Evolutionary conservation across 2,113 vertebrate genomes (phyloP), one percentile per base, ranked within the genome.

Genomic region (Chamaea fasciata): DNA sequence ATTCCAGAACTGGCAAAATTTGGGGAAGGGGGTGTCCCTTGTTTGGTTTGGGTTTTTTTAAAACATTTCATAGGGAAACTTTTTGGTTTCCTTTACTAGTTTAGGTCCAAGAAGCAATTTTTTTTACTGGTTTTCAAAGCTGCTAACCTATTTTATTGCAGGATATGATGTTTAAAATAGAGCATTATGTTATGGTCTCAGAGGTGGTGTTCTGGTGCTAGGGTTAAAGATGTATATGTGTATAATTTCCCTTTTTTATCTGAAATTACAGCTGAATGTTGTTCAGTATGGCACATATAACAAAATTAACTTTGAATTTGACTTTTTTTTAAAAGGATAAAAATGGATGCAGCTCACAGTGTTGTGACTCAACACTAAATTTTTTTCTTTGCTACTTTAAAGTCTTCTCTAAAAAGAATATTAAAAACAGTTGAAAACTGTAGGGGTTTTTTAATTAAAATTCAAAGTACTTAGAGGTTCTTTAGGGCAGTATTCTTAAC

Each of bases 131-230:
- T 95, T 97, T 98, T 95, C 95, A 97, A 96, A 98, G 96, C 97
- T 98, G 97, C 97, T 98, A 97, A 97, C 95, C 92, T 96, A 91
- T 97, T 98, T 97, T 95, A 96, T 96, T 94, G 94, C 84, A 97
- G 93, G 94, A 97, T 95, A 91, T 67, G 74, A 92, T 96, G 92
- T 97, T 97, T 94, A 90, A 98, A 95, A 91, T 95, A 96, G 9
- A 97, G 92, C 96, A 97, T 97, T 98, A 96, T 96, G 91, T 97
- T 91, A 94, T 94, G 85, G 97, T 96, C 92, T 97, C 92, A 95
- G 63, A 95, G 83, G 90, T 96, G 88, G 97, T 97, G 87, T 98
- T 90, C 96, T 89, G 95, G 95, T 97, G 97, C 95, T 97, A 97
- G 97, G 93, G 81, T 96, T 96, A 89, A 96, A 96, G 86, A 93